Evolutionary conservation across 2,888 invertebrate species (phyloP).

Genomic region (Eudemis profundana): DNA sequence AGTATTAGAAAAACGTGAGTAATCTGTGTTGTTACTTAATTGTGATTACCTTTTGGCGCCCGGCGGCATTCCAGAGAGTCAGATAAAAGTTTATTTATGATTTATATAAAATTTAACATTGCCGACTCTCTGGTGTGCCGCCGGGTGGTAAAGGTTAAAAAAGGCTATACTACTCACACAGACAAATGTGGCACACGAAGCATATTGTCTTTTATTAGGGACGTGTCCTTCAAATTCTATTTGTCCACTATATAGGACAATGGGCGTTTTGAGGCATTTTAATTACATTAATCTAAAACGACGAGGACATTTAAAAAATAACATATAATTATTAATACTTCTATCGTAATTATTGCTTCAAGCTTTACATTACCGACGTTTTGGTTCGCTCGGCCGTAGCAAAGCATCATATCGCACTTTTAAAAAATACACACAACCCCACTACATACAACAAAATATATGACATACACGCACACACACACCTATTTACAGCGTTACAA

Average conservation of each 20-base stretch:
- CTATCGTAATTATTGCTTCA: slow-evolving; percentile 32
- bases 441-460: slow-evolving; percentile 38
- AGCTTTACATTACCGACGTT: slow-evolving; percentile 5
- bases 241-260: slow-evolving; percentile 11
- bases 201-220: neutral
- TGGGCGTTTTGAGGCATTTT: neutral
- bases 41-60: too few relatives aligned
- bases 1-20: too few relatives aligned
- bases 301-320: slow-evolving; percentile 13
- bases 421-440: slow-evolving; percentile 33
- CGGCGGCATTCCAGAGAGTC: too few relatives aligned
- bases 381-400: slow-evolving; percentile 18
- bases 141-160: too few relatives aligned
- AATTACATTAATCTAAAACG: slow-evolving; percentile 18
- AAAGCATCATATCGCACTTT: slow-evolving; percentile 26
- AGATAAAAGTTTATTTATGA: too few relatives aligned
- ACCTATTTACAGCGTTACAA: slow-evolving; percentile 40
- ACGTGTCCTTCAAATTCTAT: neutral
- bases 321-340: slow-evolving; percentile 24
- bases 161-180: too few relatives aligned
- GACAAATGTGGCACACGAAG: too few relatives aligned
- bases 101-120: too few relatives aligned
- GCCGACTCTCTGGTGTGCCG: too few relatives aligned
- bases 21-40: too few relatives aligned
- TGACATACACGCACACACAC: slow-evolving; percentile 39